These are phyloP conservation scores for Lottia gigantea DNA, from an alignment of 2,888 invertebrate species.

Conservation along the genomic window DNA sequence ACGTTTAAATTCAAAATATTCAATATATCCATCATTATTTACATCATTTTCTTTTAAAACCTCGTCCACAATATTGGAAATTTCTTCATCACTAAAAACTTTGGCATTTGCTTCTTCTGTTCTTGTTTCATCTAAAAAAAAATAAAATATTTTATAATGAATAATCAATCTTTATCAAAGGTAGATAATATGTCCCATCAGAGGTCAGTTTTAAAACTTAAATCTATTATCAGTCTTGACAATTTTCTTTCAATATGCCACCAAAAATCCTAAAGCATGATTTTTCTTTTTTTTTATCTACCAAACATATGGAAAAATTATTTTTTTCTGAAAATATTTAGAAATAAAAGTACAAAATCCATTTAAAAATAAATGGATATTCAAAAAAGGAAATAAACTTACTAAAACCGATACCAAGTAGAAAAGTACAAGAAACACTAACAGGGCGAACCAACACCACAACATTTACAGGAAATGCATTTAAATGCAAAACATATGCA, in stretches of 20 bases:
- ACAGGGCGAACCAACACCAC: neutral
- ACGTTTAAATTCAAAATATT: constrained; percentile 58
- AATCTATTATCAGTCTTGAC: too few species aligned
- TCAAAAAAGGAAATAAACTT: neutral
- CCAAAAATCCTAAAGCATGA: too few species aligned
- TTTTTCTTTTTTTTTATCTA: too few species aligned
- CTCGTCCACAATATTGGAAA: constrained; percentile 56
- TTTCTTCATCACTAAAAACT: constrained; percentile 52
- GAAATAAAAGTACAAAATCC: neutral
- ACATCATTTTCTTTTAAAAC: constrained; percentile 58
- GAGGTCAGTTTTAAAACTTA: too few species aligned
- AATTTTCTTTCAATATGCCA: too few species aligned
- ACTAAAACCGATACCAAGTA: neutral
- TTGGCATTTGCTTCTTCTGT: constrained; percentile 29
- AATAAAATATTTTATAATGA: neutral
- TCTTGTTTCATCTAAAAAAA: constrained; percentile 15
- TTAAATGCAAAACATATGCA: too few species aligned
- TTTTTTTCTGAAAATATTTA: too few species aligned
- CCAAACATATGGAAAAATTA: too few species aligned
- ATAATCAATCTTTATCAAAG: too few species aligned
- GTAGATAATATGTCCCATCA: too few species aligned
- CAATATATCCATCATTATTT: constrained; percentile 56
- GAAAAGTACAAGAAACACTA: neutral
- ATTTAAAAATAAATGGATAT: neutral
- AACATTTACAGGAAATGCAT: neutral